Evolutionary conservation across 37 sponge, comb jelly and placozoan species (phyloP).

Genomic region (Chondrosia reniformis): DNA sequence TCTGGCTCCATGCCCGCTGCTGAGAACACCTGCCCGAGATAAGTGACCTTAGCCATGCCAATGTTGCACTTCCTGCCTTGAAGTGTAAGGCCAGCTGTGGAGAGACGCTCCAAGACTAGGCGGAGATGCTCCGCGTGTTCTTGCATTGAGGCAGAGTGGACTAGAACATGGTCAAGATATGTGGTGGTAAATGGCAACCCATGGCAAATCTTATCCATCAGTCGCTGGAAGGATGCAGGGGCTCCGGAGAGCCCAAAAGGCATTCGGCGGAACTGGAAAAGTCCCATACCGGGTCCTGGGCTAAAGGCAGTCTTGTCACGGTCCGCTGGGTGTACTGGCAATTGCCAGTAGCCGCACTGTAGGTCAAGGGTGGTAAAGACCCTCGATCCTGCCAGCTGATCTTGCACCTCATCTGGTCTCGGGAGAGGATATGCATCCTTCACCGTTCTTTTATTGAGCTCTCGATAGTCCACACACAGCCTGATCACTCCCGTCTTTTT

Average conservation of each 20-base stretch:
- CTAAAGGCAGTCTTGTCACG: conserved; percentile 13
- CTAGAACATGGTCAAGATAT: conserved; percentile 40
- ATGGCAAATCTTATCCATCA: conserved; percentile 17
- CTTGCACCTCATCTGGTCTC: conserved; percentile 34
- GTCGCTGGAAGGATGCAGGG: conserved; percentile 13
- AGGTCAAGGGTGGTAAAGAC: conserved; percentile 36
- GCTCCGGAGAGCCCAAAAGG: conserved; percentile 27
- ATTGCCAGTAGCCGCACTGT: conserved; percentile 31
- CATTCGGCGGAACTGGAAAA: conserved; percentile 19
- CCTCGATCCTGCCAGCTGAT: conserved; percentile 23
- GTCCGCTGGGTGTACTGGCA: conserved; percentile 6
- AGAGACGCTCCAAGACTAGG: not conserved
- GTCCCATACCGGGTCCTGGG: conserved; percentile 30
- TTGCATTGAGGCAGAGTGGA: conserved; percentile 9
- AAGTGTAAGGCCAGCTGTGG: conserved; percentile 17
- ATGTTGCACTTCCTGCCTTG: conserved; percentile 21
- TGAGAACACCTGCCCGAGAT: conserved; percentile 14
- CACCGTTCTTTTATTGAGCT: conserved; percentile 31
- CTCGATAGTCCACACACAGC: conserved; percentile 33
- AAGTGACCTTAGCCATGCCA: conserved; percentile 3
- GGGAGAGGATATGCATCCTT: conserved; percentile 41
- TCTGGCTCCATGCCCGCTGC: no score
- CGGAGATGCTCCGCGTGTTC: conserved; percentile 19
- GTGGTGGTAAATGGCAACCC: conserved; percentile 11
- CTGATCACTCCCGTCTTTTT: conserved; percentile 18